Evolutionary conservation across 1,140 invertebrate genomes (phyloP).

Genomic region (Temnothorax longispinosus): DNA sequence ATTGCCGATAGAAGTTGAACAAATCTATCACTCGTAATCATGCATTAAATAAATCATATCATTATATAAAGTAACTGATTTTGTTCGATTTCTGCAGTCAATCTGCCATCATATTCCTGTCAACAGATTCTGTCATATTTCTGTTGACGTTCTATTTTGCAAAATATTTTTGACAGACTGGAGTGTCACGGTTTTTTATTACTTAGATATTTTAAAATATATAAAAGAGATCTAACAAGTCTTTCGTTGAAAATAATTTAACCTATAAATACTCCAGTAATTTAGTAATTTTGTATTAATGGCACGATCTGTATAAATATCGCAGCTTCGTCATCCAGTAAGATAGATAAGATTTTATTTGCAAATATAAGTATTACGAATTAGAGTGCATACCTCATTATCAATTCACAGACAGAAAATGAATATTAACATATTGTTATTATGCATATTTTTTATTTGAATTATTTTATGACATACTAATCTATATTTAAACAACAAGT

Average conservation of each 20-base stretch:
- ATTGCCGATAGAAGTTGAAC: background rate
- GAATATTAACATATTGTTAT: background rate
- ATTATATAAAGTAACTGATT: background rate
- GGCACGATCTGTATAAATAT: background rate
- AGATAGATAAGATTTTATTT: background rate
- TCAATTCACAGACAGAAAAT: background rate
- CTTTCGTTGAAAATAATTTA: background rate
- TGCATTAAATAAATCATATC: background rate
- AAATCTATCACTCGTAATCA: background rate
- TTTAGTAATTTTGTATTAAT: background rate
- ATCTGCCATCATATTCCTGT: background rate
- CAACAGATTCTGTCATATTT: background rate
- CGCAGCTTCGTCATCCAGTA: background rate
- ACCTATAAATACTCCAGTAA: background rate
- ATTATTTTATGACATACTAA: background rate
- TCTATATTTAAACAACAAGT: background rate
- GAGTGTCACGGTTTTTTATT: background rate
- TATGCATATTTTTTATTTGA: background rate
- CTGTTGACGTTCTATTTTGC: background rate
- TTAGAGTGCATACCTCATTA: background rate
- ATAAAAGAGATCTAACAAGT: background rate
- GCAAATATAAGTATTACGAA: background rate
- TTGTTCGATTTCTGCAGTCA: background rate
- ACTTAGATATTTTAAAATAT: background rate
- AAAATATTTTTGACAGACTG: background rate